Conservation (phyloP, 2,888 invertebrate genomes). For the Euclidia mi region DNA sequence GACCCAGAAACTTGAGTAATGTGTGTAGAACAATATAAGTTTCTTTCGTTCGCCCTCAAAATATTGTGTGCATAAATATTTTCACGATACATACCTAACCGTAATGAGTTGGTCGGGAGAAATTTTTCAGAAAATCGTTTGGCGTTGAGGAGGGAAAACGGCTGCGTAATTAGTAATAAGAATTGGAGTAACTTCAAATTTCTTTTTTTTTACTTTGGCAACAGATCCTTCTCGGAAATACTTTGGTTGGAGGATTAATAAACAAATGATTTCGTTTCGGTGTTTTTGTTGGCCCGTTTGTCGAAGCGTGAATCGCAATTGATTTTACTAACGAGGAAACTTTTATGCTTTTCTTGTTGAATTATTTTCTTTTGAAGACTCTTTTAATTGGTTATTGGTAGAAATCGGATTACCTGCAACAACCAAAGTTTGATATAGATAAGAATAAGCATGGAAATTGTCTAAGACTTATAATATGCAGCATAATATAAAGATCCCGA, state of each 20-base stretch:
- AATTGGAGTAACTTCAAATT: conserved; percentile 36
- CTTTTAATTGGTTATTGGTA: too few relatives aligned
- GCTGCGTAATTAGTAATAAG: conserved; percentile 47
- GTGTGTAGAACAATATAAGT: conserved; percentile 31
- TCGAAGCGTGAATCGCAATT: conserved; percentile 9
- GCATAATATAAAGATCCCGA: too few relatives aligned
- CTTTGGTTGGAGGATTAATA: conserved; percentile 18
- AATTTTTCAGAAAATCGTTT: conserved; percentile 41
- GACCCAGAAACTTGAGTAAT: conserved; percentile 31
- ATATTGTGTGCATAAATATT: conserved; percentile 33
- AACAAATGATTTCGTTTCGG: conserved; percentile 11
- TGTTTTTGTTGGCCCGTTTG: conserved; percentile 1
- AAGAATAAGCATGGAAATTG: too few relatives aligned
- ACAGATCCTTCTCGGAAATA: conserved; percentile 24
- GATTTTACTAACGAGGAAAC: background rate
- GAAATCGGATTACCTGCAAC: too few relatives aligned
- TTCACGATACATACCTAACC: conserved; percentile 19
- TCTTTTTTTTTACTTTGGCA: conserved; percentile 25
- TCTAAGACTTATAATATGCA: too few relatives aligned
- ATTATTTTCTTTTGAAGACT: too few relatives aligned
- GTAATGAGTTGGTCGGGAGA: conserved; percentile 35
- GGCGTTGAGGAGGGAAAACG: conserved; percentile 39
- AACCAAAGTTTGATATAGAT: too few relatives aligned
- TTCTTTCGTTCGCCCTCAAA: conserved; percentile 25
- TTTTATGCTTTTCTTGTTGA: background rate